Evolutionary conservation across 2,888 invertebrate species (phyloP).

Genomic region (Agrotis puta): DNA sequence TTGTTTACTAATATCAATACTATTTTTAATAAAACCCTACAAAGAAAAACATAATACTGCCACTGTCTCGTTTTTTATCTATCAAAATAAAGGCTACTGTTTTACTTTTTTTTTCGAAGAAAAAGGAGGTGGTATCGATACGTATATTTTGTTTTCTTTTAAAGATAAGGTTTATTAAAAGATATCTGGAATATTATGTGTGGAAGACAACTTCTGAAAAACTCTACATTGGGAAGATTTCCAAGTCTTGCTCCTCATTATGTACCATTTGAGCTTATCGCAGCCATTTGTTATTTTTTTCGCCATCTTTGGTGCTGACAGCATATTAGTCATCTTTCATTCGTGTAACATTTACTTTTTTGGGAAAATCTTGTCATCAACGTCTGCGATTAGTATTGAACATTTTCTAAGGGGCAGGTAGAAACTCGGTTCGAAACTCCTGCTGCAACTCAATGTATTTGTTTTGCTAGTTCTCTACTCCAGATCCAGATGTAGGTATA

Average conservation of each 20-base stretch:
- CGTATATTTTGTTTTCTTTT: not conserved
- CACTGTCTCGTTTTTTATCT: not conserved
- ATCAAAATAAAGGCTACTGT: not conserved
- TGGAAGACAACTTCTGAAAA: slow-evolving; percentile 32
- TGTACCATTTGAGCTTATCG: slow-evolving; percentile 33
- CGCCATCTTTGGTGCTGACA: slow-evolving; percentile 42
- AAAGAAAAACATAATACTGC: not conserved
- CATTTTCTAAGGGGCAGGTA: not conserved
- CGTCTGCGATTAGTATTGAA: not conserved
- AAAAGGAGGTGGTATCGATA: not conserved
- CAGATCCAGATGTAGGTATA: too few relatives aligned
- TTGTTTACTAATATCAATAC: slow-evolving; percentile 3
- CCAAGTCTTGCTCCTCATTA: slow-evolving; percentile 32
- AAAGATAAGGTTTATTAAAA: not conserved
- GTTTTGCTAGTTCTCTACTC: too few relatives aligned
- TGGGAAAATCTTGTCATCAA: not conserved
- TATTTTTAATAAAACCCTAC: slow-evolving; percentile 4
- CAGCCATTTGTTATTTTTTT: slow-evolving; percentile 53
- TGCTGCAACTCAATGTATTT: too few relatives aligned
- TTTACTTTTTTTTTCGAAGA: not conserved
- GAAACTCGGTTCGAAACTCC: too few relatives aligned
- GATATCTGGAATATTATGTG: not conserved
- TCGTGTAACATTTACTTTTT: slow-evolving; percentile 4
- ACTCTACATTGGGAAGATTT: slow-evolving; percentile 7
- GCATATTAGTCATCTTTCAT: slow-evolving; percentile 19